These are phyloP conservation scores for Odontesthes bonariensis DNA, from an alignment of 2,113 vertebrate species.

Conservation along the genomic window DNA sequence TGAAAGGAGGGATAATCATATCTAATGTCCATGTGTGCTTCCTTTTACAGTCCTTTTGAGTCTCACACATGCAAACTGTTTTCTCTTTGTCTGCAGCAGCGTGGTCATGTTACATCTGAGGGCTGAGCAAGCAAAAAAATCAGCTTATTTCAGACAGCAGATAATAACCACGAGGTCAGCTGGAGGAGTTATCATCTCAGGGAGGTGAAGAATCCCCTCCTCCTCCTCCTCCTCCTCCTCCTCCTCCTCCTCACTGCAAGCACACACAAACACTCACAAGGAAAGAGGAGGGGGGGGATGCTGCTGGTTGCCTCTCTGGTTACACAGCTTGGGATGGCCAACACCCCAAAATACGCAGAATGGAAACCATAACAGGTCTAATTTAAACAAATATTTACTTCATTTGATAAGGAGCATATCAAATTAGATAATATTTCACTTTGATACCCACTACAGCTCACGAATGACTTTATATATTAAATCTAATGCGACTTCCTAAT, in stretches of 20 bases:
- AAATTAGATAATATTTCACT: background rate
- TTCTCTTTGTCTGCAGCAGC: constrained; percentile 21
- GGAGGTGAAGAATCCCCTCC: constrained; percentile 37
- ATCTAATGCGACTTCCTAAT: background rate
- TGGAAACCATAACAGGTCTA: constrained; percentile 12
- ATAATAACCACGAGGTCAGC: constrained; percentile 55
- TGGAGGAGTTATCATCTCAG: constrained; percentile 45
- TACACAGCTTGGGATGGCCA: constrained; percentile 60
- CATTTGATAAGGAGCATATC: background rate
- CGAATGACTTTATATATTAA: background rate
- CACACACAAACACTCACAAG: constrained; percentile 22
- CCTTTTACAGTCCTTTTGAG: constrained; percentile 15
- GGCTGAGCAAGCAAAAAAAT: constrained; percentile 45
- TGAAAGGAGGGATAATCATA: constrained; percentile 11
- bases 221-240: too few relatives aligned
- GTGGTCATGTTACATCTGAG: constrained; percentile 32
- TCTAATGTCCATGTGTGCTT: background rate
- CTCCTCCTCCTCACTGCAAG: background rate
- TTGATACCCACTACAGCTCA: background rate
- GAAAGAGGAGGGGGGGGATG: constrained; percentile 1
- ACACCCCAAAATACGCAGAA: constrained; percentile 62
- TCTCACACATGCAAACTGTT: constrained; percentile 10
- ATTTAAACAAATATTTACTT: constrained; percentile 5
- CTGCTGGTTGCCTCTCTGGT: constrained; percentile 54
- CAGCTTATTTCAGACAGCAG: constrained; percentile 42